Percentiles rank a stretch among this genome's conserved stretches.
Conservation (phyloP, 2,888 invertebrate species). For the Calliopum simillimum region DNA sequence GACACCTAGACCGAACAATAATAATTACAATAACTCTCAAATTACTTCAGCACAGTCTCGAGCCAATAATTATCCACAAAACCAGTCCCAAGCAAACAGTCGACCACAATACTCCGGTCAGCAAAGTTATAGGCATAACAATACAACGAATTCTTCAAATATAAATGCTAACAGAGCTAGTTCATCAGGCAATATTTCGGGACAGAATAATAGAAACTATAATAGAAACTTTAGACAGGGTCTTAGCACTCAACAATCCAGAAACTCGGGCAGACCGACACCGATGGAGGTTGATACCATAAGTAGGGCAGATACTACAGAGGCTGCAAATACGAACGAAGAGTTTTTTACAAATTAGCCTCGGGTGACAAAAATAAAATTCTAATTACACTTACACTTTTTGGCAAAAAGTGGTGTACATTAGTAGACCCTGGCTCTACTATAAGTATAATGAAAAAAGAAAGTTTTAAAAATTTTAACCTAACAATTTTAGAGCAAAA, state of each 20-base stretch:
- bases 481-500: slow-evolving; percentile 9
- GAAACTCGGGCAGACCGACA: too few relatives aligned
- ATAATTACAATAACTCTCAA: too few relatives aligned
- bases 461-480: slow-evolving; percentile 1
- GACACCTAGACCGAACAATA: too few relatives aligned
- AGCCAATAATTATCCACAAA: too few relatives aligned
- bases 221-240: too few relatives aligned
- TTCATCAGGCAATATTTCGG: neutral
- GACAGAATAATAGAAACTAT: neutral
- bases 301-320: neutral
- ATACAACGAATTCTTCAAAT: neutral
- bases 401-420: slow-evolving; percentile 21
- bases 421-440: slow-evolving; percentile 39
- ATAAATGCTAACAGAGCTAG: neutral
- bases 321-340: slow-evolving; percentile 14
- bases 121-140: neutral
- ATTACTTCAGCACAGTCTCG: too few relatives aligned
- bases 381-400: slow-evolving; percentile 28
- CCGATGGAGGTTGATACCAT: neutral
- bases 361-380: slow-evolving; percentile 34
- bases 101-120: neutral
- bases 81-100: too few relatives aligned
- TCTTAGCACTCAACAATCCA: too few relatives aligned
- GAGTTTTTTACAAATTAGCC: slow-evolving; percentile 38
- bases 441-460: slow-evolving; percentile 38